Conservation (phyloP, 2,888 invertebrate genomes). For the Maniola hyperantus region DNA sequence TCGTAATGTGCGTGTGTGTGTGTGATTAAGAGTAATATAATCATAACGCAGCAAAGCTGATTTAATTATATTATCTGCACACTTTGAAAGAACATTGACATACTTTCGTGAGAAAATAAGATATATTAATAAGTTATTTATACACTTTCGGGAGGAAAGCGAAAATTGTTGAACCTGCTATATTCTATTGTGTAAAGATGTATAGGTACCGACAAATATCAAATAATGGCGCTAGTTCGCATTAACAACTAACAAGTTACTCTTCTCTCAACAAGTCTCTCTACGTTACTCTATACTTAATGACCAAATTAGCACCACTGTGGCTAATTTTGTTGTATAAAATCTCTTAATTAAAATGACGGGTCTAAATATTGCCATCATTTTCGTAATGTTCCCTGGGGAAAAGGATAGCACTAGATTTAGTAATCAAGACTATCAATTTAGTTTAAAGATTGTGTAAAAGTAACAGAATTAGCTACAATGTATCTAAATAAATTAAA, state of each 20-base stretch:
- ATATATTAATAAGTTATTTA: constrained; percentile 5
- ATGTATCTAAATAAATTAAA: neutral
- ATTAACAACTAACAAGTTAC: neutral
- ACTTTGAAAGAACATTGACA: constrained; percentile 24
- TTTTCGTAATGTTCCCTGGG: too few species aligned
- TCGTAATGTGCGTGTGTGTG: constrained; percentile 2
- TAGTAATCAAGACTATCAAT: too few species aligned
- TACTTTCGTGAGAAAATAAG: constrained; percentile 6
- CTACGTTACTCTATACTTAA: too few species aligned
- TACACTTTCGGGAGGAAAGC: neutral
- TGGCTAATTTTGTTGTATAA: too few species aligned
- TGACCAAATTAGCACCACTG: too few species aligned
- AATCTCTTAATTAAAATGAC: too few species aligned
- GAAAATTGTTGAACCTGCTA: constrained; percentile 3
- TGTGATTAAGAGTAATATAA: neutral
- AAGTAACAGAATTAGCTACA: too few species aligned
- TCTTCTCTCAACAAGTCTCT: too few species aligned
- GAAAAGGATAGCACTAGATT: too few species aligned
- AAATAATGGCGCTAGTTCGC: neutral
- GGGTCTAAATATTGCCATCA: too few species aligned
- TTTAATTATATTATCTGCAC: constrained; percentile 26
- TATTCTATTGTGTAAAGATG: constrained; percentile 7
- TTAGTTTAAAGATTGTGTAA: too few species aligned
- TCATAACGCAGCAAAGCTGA: constrained; percentile 39
- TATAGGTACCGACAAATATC: neutral